Conservation (phyloP, 2,113 vertebrate species). For the Melanocharis versteri region DNA sequence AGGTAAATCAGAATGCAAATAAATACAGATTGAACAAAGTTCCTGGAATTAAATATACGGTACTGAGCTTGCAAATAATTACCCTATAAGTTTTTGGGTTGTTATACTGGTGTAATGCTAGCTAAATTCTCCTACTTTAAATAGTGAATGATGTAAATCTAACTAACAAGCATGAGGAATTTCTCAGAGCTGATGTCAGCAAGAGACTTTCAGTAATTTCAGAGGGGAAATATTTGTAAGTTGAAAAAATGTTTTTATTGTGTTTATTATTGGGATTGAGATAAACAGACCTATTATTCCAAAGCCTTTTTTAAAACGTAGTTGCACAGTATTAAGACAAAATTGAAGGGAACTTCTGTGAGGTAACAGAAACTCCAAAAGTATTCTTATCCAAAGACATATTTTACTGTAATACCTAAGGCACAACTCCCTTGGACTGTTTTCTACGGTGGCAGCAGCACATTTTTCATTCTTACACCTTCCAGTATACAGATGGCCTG, state of each 20-base stretch:
- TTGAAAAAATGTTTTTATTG: not conserved
- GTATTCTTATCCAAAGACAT: not conserved
- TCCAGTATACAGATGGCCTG: not conserved
- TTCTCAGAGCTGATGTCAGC: conserved; percentile 43
- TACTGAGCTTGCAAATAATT: not conserved
- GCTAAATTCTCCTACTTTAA: not conserved
- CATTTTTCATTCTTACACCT: not conserved
- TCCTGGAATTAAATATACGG: not conserved
- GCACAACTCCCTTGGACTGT: not conserved
- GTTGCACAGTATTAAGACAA: not conserved
- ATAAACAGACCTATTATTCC: not conserved
- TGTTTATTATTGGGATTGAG: conserved; percentile 1
- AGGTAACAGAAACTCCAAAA: not conserved
- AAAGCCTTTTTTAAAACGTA: not conserved
- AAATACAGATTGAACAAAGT: not conserved
- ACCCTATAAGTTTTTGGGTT: not conserved
- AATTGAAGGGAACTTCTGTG: not conserved
- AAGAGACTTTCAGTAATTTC: conserved; percentile 18
- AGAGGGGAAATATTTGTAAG: conserved; percentile 1
- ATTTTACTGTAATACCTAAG: not conserved
- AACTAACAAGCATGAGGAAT: conserved; percentile 14
- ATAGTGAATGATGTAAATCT: not conserved
- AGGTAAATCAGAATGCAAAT: not conserved
- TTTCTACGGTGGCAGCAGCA: not conserved
- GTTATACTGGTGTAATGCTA: conserved; percentile 3